Percentiles rank a stretch among this genome's conserved stretches.
These are phyloP conservation scores for Trichonephila inaurata DNA, from an alignment of 1,140 invertebrate genomes.

Conservation along the genomic window DNA sequence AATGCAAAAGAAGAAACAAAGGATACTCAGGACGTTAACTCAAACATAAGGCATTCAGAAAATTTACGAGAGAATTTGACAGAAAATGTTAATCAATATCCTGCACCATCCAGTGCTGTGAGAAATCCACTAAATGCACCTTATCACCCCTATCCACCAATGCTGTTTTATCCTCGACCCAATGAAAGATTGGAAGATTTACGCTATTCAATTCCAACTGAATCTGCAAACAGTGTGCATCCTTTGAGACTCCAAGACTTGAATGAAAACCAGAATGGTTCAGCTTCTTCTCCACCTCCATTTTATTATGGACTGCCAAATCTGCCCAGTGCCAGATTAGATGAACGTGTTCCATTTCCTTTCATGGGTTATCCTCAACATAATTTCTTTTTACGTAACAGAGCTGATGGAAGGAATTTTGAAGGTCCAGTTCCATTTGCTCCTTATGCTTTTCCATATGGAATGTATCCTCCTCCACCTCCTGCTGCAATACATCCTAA, in stretches of 20 bases:
- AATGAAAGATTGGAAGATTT: neutral
- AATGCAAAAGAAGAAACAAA: neutral
- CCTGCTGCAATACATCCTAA: neutral
- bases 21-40: neutral
- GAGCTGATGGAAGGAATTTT: neutral
- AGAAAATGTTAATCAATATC: neutral
- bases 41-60: neutral
- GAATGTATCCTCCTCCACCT: conserved; percentile 18
- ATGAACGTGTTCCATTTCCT: neutral
- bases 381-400: neutral
- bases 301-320: neutral
- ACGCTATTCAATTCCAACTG: neutral
- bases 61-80: neutral
- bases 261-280: neutral
- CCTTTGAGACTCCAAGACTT: neutral
- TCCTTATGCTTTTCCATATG: neutral
- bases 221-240: neutral
- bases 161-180: conserved; percentile 8
- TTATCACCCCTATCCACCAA: neutral
- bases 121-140: neutral
- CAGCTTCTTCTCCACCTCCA: neutral
- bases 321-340: neutral
- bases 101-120: neutral
- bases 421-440: neutral
- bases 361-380: neutral